A percentile compares a stretch with the other conserved stretches of the same genome.
phyloP scores from a whole-genome alignment of 2,797 vertebrate species.

The Chelon labrosus region DNA sequence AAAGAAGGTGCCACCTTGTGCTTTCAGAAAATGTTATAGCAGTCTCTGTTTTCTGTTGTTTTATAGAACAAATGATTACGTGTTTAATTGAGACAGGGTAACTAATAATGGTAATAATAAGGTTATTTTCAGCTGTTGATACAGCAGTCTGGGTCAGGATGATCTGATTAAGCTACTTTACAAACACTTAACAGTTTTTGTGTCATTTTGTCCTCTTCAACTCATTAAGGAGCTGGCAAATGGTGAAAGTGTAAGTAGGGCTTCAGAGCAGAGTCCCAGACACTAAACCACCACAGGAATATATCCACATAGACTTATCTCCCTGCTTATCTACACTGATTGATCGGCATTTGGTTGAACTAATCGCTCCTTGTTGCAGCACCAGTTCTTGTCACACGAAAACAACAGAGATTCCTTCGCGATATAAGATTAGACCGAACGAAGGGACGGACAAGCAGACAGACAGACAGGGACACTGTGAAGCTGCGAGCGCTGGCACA shows the following conservation, averaged over 20 bases:
- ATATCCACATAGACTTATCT: not conserved
- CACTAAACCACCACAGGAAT: constrained; percentile 5
- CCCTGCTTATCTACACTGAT: constrained; percentile 16
- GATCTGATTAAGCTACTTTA: constrained; percentile 4
- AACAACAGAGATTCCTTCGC: constrained; percentile 35
- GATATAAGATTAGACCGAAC: constrained; percentile 42
- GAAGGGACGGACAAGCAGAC: constrained; percentile 44
- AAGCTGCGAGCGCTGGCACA: constrained; percentile 72
- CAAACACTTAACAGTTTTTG: not conserved
- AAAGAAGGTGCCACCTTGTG: not conserved
- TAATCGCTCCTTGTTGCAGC: constrained; percentile 36
- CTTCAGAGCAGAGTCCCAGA: not conserved
- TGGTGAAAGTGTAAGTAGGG: not conserved
- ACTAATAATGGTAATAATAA: not conserved
- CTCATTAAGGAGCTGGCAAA: not conserved
- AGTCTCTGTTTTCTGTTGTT: not conserved
- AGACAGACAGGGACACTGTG: constrained; percentile 64
- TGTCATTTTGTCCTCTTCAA: constrained; percentile 1
- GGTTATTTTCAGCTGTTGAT: not conserved
- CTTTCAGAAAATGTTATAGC: not conserved
- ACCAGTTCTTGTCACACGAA: constrained; percentile 28
- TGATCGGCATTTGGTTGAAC: constrained; percentile 43
- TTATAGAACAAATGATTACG: not conserved
- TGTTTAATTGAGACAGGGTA: not conserved
- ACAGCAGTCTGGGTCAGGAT: not conserved